These are phyloP conservation scores for Hirudo medicinalis DNA, from an alignment of 1,140 invertebrate genomes.

Conservation along the genomic window DNA sequence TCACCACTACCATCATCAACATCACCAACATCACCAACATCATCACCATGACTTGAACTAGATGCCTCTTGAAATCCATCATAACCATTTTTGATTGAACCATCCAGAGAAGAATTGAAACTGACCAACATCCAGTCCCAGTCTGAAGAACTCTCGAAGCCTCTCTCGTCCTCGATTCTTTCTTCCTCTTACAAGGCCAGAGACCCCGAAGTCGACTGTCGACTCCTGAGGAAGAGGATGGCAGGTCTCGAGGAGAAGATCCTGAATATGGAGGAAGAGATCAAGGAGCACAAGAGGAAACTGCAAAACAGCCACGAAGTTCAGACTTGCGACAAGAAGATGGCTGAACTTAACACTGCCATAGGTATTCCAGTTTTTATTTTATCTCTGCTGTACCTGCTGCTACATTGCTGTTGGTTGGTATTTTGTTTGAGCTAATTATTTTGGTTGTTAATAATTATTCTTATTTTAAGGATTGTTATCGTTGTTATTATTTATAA, in stretches of 20 bases:
- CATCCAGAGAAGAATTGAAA: background rate
- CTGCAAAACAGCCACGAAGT: background rate
- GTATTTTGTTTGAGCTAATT: too few species aligned
- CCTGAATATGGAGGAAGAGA: background rate
- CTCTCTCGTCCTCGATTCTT: background rate
- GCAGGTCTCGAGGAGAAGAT: constrained; percentile 4
- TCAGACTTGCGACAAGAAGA: background rate
- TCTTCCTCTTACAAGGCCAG: constrained; percentile 1
- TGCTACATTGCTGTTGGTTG: too few species aligned
- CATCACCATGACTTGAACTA: too few species aligned
- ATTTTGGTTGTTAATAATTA: too few species aligned
- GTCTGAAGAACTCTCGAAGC: background rate
- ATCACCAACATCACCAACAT: too few species aligned
- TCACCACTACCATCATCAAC: too few species aligned
- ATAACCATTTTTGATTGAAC: background rate
- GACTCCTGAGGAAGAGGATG: constrained; percentile 5
- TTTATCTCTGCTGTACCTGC: too few species aligned
- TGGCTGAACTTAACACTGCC: too few species aligned
- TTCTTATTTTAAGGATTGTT: too few species aligned
- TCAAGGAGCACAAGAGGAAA: background rate
- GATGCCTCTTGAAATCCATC: too few species aligned
- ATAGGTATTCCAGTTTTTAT: too few species aligned
- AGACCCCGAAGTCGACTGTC: constrained; percentile 4
- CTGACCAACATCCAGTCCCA: background rate
- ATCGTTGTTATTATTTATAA: too few species aligned